Evolutionary conservation across 2,113 vertebrate species (phyloP).

Genomic region (Sinocyclocheilus anshuiensis): DNA sequence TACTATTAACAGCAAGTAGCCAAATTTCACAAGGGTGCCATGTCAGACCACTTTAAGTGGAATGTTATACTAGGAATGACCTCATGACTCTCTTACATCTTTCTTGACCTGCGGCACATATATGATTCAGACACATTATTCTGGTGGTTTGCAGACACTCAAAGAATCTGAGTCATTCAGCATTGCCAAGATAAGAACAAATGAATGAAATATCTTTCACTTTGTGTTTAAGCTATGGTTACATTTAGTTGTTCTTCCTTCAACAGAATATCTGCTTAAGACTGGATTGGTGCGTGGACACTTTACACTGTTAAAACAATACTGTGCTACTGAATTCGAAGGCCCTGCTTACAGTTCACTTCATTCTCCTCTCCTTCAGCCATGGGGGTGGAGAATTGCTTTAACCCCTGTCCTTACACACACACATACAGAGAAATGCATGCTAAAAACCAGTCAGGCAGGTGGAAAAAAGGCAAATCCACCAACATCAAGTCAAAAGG

Average conservation of each 20-base stretch:
- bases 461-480: constrained; percentile 28
- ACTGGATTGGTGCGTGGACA: not conserved
- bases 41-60: constrained; percentile 36
- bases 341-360: constrained; percentile 8
- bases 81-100: constrained; percentile 29
- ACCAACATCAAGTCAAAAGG: constrained; percentile 14
- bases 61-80: constrained; percentile 25
- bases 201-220: not conserved
- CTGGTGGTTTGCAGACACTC: not conserved
- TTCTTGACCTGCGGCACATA: not conserved
- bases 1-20: constrained; percentile 60
- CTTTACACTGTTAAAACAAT: not conserved
- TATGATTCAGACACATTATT: constrained; percentile 3
- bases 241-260: not conserved
- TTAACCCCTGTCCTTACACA: not conserved
- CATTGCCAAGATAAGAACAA: not conserved
- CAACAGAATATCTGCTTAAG: not conserved
- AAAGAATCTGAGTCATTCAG: not conserved
- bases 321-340: not conserved
- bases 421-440: not conserved
- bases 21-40: constrained; percentile 58
- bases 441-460: constrained; percentile 18
- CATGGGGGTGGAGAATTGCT: constrained; percentile 5
- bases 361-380: not conserved
- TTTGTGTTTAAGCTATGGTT: not conserved